These are phyloP conservation scores for Limnephilus lunatus DNA, from an alignment of 2,888 invertebrate species.

Conservation along the genomic window DNA sequence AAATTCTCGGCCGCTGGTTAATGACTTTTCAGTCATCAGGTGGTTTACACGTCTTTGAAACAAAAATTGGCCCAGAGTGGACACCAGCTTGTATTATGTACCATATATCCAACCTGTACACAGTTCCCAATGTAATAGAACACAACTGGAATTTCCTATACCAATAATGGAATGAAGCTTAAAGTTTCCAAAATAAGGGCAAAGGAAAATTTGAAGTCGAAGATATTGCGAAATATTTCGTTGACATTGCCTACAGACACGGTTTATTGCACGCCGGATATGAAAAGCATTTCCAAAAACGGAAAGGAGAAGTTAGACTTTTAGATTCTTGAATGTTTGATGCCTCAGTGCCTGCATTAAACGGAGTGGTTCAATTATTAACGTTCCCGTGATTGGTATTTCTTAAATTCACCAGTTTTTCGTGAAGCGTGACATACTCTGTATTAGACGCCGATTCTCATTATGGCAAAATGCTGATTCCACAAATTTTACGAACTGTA, in stretches of 20 bases:
- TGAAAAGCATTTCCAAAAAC: slow-evolving; percentile 33
- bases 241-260: background rate
- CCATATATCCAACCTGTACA: slow-evolving; percentile 27
- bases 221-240: too few relatives aligned
- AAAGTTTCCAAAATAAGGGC: slow-evolving; percentile 39
- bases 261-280: background rate
- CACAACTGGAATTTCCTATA: slow-evolving; percentile 31
- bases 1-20: too few relatives aligned
- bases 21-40: slow-evolving; percentile 53
- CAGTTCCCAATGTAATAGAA: slow-evolving; percentile 42
- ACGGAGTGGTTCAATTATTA: background rate
- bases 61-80: slow-evolving; percentile 46
- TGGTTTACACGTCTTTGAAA: slow-evolving; percentile 22
- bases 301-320: slow-evolving; percentile 46
- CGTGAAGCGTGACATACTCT: background rate
- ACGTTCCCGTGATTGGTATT: background rate
- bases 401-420: background rate
- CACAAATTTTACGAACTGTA: background rate
- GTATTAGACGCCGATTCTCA: background rate
- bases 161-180: background rate
- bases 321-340: slow-evolving; percentile 10
- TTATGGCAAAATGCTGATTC: background rate
- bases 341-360: background rate
- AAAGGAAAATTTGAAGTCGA: background rate
- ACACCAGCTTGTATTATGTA: slow-evolving; percentile 42